phyloP scores from a whole-genome alignment of 1,140 invertebrate species.

The Aphidius gifuensis region DNA sequence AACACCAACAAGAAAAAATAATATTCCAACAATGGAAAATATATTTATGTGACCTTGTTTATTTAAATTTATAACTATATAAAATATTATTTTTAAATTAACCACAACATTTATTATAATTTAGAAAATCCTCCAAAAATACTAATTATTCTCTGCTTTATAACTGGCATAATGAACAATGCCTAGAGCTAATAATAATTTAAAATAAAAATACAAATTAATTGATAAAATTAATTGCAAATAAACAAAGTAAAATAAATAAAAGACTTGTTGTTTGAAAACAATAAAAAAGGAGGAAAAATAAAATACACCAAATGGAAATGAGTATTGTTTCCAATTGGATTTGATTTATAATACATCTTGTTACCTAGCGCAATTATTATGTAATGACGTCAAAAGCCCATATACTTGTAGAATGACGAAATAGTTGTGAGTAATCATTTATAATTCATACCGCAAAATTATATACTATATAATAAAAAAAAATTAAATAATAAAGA shows the following conservation, averaged over 20 bases:
- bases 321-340: neutral
- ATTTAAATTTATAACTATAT: neutral
- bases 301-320: neutral
- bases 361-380: slow-evolving; percentile 23
- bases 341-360: neutral
- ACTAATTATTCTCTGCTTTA: neutral
- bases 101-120: too few species aligned
- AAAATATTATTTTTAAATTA: too few species aligned
- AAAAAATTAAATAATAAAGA: neutral
- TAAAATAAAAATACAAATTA: too few species aligned
- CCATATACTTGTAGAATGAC: slow-evolving; percentile 11
- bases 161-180: too few species aligned
- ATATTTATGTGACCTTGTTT: slow-evolving; percentile 63
- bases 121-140: neutral
- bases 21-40: slow-evolving; percentile 49
- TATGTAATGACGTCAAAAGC: slow-evolving; percentile 14
- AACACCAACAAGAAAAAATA: slow-evolving; percentile 49
- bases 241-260: too few species aligned
- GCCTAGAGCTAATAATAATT: too few species aligned
- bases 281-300: slow-evolving; percentile 4
- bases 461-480: neutral
- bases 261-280: neutral
- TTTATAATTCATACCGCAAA: slow-evolving; percentile 1
- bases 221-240: too few species aligned
- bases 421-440: slow-evolving; percentile 10